A percentile compares a stretch with the other conserved stretches of the same genome.
phyloP scores from a whole-genome alignment of 2,113 vertebrate species.

The Dipodomys ordii region DNA sequence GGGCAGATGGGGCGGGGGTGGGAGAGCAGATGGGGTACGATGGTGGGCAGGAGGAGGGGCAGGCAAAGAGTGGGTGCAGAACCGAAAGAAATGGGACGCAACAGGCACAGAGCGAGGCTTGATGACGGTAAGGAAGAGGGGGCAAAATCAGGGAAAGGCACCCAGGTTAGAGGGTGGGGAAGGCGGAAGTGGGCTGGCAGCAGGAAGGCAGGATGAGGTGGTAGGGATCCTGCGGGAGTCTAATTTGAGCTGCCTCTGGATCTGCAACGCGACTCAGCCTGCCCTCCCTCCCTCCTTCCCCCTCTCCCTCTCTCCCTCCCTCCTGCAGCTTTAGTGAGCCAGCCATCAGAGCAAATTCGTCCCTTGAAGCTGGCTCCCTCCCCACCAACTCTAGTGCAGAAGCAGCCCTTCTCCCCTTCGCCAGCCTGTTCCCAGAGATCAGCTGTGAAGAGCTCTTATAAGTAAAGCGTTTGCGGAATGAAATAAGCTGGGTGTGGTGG shows the following conservation, averaged over 20 bases:
- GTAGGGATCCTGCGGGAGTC: neutral
- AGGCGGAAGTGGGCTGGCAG: neutral
- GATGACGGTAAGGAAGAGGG: too few species aligned
- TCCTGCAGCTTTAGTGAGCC: neutral
- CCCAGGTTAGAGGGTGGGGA: neutral
- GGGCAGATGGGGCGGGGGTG: neutral
- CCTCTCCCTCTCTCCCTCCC: neutral
- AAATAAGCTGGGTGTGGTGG: neutral
- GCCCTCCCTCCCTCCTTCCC: too few species aligned
- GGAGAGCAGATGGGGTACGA: neutral
- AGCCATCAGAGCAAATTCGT: neutral
- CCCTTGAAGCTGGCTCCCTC: neutral
- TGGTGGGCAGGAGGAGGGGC: neutral
- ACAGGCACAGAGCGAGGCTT: neutral
- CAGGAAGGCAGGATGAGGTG: neutral
- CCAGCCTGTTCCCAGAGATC: conserved; percentile 46
- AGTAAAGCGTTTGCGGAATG: conserved; percentile 50
- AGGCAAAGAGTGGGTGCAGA: neutral
- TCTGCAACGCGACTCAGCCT: too few species aligned
- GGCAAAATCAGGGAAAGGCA: too few species aligned
- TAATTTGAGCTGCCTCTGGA: neutral
- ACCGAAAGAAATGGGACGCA: neutral
- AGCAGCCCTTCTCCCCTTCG: conserved; percentile 24
- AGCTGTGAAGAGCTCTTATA: conserved; percentile 22
- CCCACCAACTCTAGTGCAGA: neutral